A percentile compares a stretch with the other conserved stretches of the same genome.
These are phyloP conservation scores for Albula glossodonta DNA, from an alignment of 2,113 vertebrate species.

Conservation along the genomic window DNA sequence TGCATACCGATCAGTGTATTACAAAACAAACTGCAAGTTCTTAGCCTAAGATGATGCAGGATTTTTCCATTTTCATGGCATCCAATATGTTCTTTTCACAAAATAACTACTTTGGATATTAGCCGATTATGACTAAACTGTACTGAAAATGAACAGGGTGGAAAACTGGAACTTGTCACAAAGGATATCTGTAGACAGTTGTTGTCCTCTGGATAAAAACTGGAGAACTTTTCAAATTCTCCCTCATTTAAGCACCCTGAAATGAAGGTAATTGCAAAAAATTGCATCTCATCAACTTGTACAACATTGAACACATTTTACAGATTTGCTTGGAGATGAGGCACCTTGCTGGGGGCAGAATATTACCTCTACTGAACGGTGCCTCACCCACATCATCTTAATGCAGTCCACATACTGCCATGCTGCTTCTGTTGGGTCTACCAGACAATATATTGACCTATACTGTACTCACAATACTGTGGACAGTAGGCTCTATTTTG, in stretches of 20 bases:
- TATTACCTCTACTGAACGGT: too few species aligned
- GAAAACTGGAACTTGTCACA: background rate
- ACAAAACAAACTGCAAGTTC: too few species aligned
- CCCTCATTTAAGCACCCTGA: slow-evolving; percentile 72
- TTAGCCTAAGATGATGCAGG: too few species aligned
- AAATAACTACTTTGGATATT: too few species aligned
- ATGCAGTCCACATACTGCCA: too few species aligned
- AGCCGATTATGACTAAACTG: background rate
- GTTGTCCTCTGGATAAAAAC: slow-evolving; percentile 86
- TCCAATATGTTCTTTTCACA: background rate
- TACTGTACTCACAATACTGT: too few species aligned
- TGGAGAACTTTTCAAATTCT: slow-evolving; percentile 61
- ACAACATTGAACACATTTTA: background rate
- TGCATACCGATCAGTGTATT: too few species aligned
- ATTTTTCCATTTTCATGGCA: background rate
- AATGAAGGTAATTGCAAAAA: slow-evolving; percentile 20
- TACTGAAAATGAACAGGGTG: background rate
- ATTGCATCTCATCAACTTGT: background rate
- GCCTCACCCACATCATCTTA: too few species aligned
- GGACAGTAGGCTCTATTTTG: too few species aligned
- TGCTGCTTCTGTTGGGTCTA: too few species aligned
- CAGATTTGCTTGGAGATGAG: background rate
- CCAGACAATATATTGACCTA: too few species aligned
- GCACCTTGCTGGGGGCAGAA: too few species aligned
- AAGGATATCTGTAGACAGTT: slow-evolving; percentile 94